These are phyloP conservation scores for Manduca sexta DNA, from an alignment of 1,140 invertebrate species.

Conservation along the genomic window DNA sequence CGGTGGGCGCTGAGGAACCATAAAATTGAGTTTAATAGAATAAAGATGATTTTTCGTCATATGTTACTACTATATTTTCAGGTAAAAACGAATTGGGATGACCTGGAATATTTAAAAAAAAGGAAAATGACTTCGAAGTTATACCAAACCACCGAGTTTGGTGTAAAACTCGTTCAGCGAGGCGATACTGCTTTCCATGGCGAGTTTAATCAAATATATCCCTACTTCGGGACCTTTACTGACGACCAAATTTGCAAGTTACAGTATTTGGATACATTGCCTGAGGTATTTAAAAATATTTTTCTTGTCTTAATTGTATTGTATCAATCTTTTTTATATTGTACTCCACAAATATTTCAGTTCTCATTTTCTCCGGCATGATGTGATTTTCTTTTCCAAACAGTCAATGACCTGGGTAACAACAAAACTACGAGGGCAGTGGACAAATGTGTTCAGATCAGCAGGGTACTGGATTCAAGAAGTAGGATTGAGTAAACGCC, in stretches of 20 bases:
- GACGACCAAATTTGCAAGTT: slow-evolving; percentile 51
- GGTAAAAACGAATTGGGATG: slow-evolving; percentile 45
- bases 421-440: slow-evolving; percentile 39
- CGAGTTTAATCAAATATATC: slow-evolving; percentile 52
- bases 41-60: background rate
- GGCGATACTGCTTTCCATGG: slow-evolving; percentile 47
- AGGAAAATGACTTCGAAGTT: slow-evolving; percentile 48
- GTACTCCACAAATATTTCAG: too few species aligned
- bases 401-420: slow-evolving; percentile 42
- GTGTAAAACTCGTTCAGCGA: slow-evolving; percentile 33
- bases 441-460: slow-evolving; percentile 27
- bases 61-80: slow-evolving; percentile 4
- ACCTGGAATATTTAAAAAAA: slow-evolving; percentile 52
- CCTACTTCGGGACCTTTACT: slow-evolving; percentile 38
- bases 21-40: background rate
- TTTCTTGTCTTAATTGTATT: background rate
- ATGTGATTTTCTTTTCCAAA: background rate
- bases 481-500: slow-evolving; percentile 32
- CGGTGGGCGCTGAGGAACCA: background rate
- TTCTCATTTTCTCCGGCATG: background rate
- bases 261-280: slow-evolving; percentile 48
- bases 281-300: slow-evolving; percentile 27
- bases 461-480: slow-evolving; percentile 42
- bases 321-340: too few species aligned
- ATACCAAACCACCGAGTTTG: slow-evolving; percentile 36